phyloP scores from a whole-genome alignment of 2,113 vertebrate species.

The Sigmodon hispidus region DNA sequence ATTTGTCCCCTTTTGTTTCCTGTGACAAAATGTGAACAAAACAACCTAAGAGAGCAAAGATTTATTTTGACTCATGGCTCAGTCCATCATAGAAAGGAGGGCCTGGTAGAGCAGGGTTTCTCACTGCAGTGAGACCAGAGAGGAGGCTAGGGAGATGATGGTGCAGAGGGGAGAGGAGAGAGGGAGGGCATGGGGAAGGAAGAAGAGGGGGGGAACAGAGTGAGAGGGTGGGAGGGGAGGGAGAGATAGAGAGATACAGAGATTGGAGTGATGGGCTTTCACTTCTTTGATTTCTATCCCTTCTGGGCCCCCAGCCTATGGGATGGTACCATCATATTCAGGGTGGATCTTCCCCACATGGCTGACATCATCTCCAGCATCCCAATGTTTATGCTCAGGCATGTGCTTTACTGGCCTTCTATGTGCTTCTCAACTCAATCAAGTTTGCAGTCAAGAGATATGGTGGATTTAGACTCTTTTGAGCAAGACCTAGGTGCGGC shows the following conservation, averaged over 20 bases:
- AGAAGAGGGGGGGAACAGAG: no score
- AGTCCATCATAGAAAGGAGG: not conserved
- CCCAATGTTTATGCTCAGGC: not conserved
- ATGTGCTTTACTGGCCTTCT: not conserved
- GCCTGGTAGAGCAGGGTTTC: not conserved
- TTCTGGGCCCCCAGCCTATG: not conserved
- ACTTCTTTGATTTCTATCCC: not conserved
- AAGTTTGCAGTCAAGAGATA: not conserved
- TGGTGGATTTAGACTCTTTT: no score
- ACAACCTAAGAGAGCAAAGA: not conserved
- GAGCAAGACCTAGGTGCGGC: no score
- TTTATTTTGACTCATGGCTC: not conserved
- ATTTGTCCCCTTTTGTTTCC: not conserved
- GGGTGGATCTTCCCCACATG: not conserved
- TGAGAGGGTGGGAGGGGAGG: not conserved
- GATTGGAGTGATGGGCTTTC: not conserved
- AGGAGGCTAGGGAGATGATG: not conserved
- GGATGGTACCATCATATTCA: not conserved
- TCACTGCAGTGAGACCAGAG: not conserved
- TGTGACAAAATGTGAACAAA: not conserved
- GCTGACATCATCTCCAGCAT: not conserved
- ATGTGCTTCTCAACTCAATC: not conserved
- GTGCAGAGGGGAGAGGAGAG: not conserved
- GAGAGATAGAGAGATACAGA: not conserved
- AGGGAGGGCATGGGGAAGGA: not conserved